Evolutionary conservation across 2,113 vertebrate species (phyloP).

Genomic region (Calcarius ornatus): DNA sequence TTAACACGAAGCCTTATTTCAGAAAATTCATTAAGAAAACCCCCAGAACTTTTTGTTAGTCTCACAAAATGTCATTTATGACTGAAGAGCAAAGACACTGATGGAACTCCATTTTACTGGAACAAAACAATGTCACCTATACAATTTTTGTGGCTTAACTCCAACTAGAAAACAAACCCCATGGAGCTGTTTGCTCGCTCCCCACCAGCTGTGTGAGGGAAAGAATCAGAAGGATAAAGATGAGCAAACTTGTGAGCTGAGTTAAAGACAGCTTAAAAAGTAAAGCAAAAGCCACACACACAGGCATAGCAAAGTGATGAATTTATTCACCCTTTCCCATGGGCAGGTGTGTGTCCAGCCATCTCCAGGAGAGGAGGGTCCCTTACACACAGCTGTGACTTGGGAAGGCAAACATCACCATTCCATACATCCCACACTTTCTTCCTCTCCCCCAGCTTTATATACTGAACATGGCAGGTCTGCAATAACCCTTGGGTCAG

Average conservation of each 20-base stretch:
- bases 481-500: background rate
- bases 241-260: rapidly evolving
- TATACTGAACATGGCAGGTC: background rate
- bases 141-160: background rate
- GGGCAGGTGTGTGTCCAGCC: no score
- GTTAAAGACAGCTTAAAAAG: background rate
- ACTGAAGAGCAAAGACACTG: background rate
- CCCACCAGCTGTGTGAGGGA: background rate
- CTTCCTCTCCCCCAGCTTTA: background rate
- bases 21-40: background rate
- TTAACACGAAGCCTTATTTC: background rate
- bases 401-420: background rate
- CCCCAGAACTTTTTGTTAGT: background rate
- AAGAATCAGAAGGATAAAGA: background rate
- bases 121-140: background rate
- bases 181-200: background rate
- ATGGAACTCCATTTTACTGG: background rate
- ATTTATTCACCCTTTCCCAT: background rate
- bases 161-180: background rate
- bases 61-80: background rate
- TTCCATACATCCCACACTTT: no score
- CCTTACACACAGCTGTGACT: background rate
- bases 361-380: background rate
- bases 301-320: background rate
- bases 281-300: background rate